These are phyloP conservation scores for Clitarchus hookeri DNA, from an alignment of 2,888 invertebrate genomes.

Conservation along the genomic window DNA sequence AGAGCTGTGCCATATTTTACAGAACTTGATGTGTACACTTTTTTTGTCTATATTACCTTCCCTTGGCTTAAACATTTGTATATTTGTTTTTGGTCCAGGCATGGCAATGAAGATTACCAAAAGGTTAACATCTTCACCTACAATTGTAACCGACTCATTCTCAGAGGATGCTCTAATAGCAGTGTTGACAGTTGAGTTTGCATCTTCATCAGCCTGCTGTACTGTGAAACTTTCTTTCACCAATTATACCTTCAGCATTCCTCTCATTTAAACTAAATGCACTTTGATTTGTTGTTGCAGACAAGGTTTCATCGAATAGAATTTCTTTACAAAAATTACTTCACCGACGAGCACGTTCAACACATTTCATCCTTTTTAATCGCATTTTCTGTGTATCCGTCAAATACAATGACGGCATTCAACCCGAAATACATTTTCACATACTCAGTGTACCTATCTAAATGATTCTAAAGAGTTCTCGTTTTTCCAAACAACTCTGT, in stretches of 20 bases:
- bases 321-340: neutral
- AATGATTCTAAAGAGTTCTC: neutral
- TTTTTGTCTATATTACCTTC: neutral
- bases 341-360: neutral
- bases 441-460: neutral
- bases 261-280: neutral
- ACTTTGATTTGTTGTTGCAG: neutral
- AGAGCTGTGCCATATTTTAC: neutral
- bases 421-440: neutral
- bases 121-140: neutral
- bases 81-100: neutral
- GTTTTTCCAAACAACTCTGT: conserved; percentile 3
- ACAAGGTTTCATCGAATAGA: neutral
- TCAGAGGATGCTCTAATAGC: neutral
- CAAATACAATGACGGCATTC: neutral
- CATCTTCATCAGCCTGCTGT: neutral
- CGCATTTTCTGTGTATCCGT: neutral
- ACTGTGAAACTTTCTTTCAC: neutral
- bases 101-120: neutral
- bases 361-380: neutral
- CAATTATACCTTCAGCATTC: neutral
- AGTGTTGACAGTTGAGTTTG: neutral
- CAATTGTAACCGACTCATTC: neutral
- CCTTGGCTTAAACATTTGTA: neutral
- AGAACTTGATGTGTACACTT: neutral